phyloP scores from a whole-genome alignment of 2,113 vertebrate genomes.

The Columba livia region DNA sequence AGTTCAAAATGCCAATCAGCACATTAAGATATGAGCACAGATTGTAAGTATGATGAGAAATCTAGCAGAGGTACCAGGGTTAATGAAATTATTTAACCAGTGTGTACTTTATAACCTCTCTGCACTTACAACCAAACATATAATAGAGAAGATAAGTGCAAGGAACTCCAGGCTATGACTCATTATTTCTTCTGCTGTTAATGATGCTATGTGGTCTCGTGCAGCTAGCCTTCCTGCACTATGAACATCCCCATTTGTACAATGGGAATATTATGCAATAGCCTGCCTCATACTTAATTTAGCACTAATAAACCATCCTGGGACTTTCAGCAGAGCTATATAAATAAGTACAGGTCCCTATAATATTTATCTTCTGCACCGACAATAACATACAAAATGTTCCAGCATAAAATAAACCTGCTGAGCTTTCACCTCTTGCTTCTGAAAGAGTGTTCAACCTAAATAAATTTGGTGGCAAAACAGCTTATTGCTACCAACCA shows the following conservation, averaged over 20 bases:
- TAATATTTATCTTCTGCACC: neutral
- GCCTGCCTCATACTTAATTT: neutral
- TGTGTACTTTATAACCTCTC: neutral
- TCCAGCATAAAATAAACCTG: neutral
- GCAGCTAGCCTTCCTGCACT: neutral
- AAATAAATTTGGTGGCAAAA: neutral
- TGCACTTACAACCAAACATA: neutral
- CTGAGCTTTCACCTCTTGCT: constrained; percentile 1
- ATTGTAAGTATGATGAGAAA: neutral
- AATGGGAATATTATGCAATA: neutral
- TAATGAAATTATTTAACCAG: neutral
- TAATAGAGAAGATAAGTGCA: neutral
- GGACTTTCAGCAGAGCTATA: neutral
- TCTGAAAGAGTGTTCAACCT: neutral
- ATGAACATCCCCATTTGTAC: neutral
- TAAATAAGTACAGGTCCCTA: neutral
- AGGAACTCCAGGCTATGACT: neutral
- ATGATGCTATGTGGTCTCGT: neutral
- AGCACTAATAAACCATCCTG: neutral
- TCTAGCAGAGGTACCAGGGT: neutral
- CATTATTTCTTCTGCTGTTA: constrained; percentile 3
- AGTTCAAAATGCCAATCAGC: neutral
- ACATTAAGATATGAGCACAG: neutral
- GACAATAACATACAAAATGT: neutral
- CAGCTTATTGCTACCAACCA: neutral